A percentile compares a stretch with the other conserved stretches of the same genome.
These are phyloP conservation scores for Venusia cambrica DNA, from an alignment of 2,888 invertebrate species.

Conservation along the genomic window DNA sequence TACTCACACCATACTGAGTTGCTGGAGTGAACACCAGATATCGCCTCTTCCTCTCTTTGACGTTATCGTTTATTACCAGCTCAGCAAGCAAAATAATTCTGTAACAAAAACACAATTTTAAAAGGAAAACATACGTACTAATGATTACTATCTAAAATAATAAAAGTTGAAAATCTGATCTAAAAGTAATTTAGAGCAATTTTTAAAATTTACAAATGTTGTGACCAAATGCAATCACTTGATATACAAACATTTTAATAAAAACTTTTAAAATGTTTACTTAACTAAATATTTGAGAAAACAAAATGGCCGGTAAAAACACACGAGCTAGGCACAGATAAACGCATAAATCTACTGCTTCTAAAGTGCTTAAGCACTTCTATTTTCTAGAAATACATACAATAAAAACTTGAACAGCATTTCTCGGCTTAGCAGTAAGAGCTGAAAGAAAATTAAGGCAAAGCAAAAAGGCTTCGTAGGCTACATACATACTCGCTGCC, in stretches of 20 bases:
- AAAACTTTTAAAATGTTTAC: no score
- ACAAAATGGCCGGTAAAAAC: no score
- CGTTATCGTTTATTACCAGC: slow-evolving; percentile 32
- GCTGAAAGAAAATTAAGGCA: slow-evolving; percentile 32
- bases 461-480: slow-evolving; percentile 21
- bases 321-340: no score
- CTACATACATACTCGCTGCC: slow-evolving; percentile 18
- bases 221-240: slow-evolving; percentile 2
- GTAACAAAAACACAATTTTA: slow-evolving; percentile 26
- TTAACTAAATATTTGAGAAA: no score
- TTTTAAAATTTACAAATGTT: slow-evolving; percentile 32
- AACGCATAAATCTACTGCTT: no score
- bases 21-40: slow-evolving; percentile 59
- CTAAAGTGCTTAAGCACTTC: no score
- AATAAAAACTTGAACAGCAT: slow-evolving; percentile 22
- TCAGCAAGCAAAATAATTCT: slow-evolving; percentile 35
- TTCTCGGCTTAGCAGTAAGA: slow-evolving; percentile 22
- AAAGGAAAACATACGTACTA: no score
- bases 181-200: no score
- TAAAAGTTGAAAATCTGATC: no score
- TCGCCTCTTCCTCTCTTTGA: slow-evolving; percentile 44
- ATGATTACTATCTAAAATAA: no score
- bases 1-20: slow-evolving; percentile 71
- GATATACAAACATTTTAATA: no score
- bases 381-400: slow-evolving; percentile 16